Evolutionary conservation across 2,113 vertebrate species (phyloP), one percentile per base, ranked within the genome.

Genomic region (Dasyprocta punctata): DNA sequence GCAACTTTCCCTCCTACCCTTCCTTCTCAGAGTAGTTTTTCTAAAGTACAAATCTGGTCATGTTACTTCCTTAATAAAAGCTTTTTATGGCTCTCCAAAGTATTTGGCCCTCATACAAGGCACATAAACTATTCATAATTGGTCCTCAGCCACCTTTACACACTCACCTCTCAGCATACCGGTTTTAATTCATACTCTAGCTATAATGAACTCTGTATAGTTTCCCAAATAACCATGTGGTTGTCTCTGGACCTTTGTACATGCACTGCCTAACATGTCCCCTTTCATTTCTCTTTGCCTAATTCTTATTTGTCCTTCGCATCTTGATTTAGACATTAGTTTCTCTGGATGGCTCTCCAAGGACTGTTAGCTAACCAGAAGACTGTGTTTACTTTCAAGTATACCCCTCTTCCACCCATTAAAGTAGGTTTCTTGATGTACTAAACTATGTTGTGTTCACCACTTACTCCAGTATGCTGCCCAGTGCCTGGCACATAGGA

Each of bases 391-490:
- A 94, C 67, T 77, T 94, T 12, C 44, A 93, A 86, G 54, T 26
- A 86, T 67, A 82, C 1, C 22, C 75, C 13, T 81, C 14, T 92
- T 82, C 94, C 49, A 87, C 26, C n/a, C 33, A 92, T 65, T 94
- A 83, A 81, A 69, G n/a, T 38, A 94, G 13, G 33, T 61, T 95
- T 93, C 44, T 63, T 88, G 38, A 91, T 54, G 56, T 71, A 47
- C 56, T 82, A 90, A 96, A 82, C 36, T 71, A 87, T 83, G 33
- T 60, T 96, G 86, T 97, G 54, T 85, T 96, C 78, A 30, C 61
- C 4, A 89, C 28, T 90, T 80, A 94, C 19, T 44, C 36, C n/a
- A 89, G 44, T 82, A 75, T 24, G 44, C n/a, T 95, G 54, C 52
- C 52, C 33, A 95, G 56, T 73, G 65, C 20, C 71, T 86, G 60